These are phyloP conservation scores for Drosophila nigrodunni DNA, from an alignment of 1,140 invertebrate species.

Conservation along the genomic window DNA sequence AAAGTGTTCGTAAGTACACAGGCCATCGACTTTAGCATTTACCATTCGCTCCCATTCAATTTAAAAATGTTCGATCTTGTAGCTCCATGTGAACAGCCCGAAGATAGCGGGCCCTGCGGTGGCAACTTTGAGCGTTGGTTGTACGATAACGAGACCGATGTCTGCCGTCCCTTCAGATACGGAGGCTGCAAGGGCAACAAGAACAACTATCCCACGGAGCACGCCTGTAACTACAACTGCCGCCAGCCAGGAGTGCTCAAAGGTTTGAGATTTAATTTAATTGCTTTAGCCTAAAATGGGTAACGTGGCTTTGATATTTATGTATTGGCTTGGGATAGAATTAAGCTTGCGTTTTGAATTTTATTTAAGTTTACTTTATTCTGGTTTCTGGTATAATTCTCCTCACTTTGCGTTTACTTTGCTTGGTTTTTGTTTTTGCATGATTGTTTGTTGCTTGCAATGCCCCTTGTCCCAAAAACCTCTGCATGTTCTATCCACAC, in stretches of 20 bases:
- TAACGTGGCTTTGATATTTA: slow-evolving; percentile 13
- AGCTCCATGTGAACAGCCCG: slow-evolving; percentile 93
- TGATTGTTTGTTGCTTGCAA: slow-evolving; percentile 67
- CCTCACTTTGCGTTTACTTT: slow-evolving; percentile 42
- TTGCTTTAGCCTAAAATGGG: not conserved
- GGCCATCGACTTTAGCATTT: not conserved
- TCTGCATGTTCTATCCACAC: slow-evolving; percentile 32
- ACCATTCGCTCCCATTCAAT: not conserved
- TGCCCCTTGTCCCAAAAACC: slow-evolving; percentile 40
- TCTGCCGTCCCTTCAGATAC: slow-evolving; percentile 92
- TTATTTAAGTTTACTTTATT: slow-evolving; percentile 26
- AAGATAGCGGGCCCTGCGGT: slow-evolving; percentile 92
- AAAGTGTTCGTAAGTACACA: slow-evolving; percentile 87
- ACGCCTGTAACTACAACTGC: slow-evolving; percentile 92
- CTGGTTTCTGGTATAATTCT: slow-evolving; percentile 68
- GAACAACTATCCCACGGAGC: slow-evolving; percentile 94
- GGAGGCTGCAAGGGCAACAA: slow-evolving; percentile 96
- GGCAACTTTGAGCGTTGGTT: slow-evolving; percentile 94
- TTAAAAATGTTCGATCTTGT: no score
- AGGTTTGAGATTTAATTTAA: slow-evolving; percentile 86
- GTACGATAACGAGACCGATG: slow-evolving; percentile 89
- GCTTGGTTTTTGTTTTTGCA: slow-evolving; percentile 65
- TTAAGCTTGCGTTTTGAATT: slow-evolving; percentile 42
- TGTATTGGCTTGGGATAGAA: slow-evolving; percentile 22
- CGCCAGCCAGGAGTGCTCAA: slow-evolving; percentile 89